Conservation (phyloP, 2,113 vertebrate genomes). For the Hippolais icterina region DNA sequence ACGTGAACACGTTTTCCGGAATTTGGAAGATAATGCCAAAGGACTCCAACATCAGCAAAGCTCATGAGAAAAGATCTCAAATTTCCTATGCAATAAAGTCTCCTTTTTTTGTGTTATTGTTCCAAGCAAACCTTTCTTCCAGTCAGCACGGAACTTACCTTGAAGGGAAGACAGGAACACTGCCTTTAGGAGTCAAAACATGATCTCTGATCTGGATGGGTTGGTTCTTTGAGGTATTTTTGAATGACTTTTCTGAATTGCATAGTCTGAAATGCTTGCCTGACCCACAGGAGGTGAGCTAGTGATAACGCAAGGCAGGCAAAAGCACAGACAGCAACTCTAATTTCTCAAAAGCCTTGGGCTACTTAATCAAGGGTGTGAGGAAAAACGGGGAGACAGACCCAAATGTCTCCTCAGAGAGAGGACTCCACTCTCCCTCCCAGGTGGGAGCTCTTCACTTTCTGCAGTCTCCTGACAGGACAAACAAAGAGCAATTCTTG, state of each 20-base stretch:
- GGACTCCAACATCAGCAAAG: neutral
- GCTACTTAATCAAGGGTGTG: neutral
- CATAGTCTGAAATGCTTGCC: neutral
- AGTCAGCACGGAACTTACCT: neutral
- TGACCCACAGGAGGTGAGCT: neutral
- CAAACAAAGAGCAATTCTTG: neutral
- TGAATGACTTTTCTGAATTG: neutral
- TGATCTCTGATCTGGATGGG: neutral
- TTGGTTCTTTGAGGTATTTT: neutral
- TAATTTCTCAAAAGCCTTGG: neutral
- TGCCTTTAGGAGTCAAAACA: neutral
- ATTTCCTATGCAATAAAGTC: neutral
- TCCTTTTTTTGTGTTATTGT: neutral
- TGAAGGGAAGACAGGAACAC: neutral
- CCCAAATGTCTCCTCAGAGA: neutral
- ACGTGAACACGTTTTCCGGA: neutral
- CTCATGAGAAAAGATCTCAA: neutral
- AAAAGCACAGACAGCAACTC: neutral
- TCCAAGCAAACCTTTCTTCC: neutral
- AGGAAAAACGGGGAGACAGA: neutral
- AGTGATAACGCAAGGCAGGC: neutral
- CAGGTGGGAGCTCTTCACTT: neutral
- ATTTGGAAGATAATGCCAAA: neutral
- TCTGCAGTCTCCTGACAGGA: neutral
- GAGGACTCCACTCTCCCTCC: neutral